Percentiles rank a stretch among this genome's conserved stretches.
phyloP scores from a whole-genome alignment of 2,113 vertebrate genomes.

The Esox niger region DNA sequence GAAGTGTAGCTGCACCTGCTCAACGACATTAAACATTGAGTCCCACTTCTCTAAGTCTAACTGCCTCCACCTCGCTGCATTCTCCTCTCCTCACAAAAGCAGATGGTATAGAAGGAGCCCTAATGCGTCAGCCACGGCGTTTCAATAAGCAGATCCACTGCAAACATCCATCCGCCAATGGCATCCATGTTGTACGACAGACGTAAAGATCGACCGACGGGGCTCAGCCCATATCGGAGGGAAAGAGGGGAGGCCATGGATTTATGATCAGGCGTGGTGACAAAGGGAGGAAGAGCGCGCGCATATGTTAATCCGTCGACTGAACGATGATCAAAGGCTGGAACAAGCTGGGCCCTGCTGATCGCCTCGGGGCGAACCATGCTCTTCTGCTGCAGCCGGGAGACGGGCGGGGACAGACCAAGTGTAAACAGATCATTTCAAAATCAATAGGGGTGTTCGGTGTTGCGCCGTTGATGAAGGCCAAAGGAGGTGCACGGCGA shows the following conservation, averaged over 20 bases:
- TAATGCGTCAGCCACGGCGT: conserved; percentile 61
- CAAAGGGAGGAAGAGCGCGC: conserved; percentile 75
- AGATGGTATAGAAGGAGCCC: conserved; percentile 31
- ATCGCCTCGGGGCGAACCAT: conserved; percentile 79
- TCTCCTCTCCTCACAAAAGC: conserved; percentile 49
- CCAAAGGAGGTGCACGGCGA: conserved; percentile 39
- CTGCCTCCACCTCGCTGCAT: conserved; percentile 37
- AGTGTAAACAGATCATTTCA: conserved; percentile 72
- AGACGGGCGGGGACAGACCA: conserved; percentile 54
- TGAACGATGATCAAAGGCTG: conserved; percentile 81
- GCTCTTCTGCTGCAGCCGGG: conserved; percentile 68
- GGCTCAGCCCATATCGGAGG: conserved; percentile 50
- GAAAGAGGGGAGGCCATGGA: conserved; percentile 61
- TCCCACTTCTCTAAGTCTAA: conserved; percentile 59
- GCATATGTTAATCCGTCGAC: conserved; percentile 79
- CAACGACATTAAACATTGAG: conserved; percentile 30
- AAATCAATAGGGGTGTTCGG: conserved; percentile 66
- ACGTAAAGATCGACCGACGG: conserved; percentile 68
- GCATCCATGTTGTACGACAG: conserved; percentile 67
- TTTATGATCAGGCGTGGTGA: conserved; percentile 70
- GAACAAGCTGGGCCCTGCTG: conserved; percentile 80
- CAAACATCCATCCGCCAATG: conserved; percentile 67
- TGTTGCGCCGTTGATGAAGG: conserved; percentile 51
- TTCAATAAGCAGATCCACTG: conserved; percentile 68
- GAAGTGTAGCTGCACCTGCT: conserved; percentile 30